These are phyloP conservation scores for Phoenoteleia sp. DNA, from an alignment of 2,888 invertebrate species.

Conservation along the genomic window DNA sequence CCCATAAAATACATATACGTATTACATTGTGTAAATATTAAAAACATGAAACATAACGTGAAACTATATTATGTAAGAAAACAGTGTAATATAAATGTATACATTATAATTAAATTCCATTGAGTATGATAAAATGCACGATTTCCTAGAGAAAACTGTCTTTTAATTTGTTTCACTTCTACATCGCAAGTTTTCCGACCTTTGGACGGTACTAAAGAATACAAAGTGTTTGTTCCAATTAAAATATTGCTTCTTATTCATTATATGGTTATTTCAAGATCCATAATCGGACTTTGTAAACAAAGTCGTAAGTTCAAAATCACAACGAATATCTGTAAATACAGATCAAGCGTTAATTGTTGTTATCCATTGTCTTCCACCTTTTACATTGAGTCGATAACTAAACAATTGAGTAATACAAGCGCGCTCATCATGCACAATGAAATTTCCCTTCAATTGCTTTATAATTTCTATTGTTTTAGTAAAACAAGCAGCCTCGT, in stretches of 20 bases:
- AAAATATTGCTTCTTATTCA: neutral
- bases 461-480: slow-evolving; percentile 18
- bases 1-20: too few species aligned
- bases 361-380: slow-evolving; percentile 3
- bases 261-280: neutral
- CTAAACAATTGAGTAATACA: slow-evolving; percentile 30
- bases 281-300: slow-evolving; percentile 9
- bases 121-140: too few species aligned
- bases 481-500: neutral
- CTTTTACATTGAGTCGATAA: slow-evolving; percentile 18
- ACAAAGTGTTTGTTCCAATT: neutral
- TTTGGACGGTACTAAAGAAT: too few species aligned
- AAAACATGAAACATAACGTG: neutral
- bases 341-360: slow-evolving; percentile 12
- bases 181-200: too few species aligned
- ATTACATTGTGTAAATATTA: too few species aligned
- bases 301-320: neutral
- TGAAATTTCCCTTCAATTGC: slow-evolving; percentile 5
- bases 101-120: too few species aligned
- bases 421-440: neutral
- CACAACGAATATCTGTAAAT: neutral
- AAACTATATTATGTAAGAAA: neutral
- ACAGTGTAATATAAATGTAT: too few species aligned
- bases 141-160: too few species aligned
- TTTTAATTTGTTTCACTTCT: too few species aligned